A percentile compares a stretch with the other conserved stretches of the same genome.
These are phyloP conservation scores for Lathronympha strigana DNA, from an alignment of 2,888 invertebrate species.

Conservation along the genomic window DNA sequence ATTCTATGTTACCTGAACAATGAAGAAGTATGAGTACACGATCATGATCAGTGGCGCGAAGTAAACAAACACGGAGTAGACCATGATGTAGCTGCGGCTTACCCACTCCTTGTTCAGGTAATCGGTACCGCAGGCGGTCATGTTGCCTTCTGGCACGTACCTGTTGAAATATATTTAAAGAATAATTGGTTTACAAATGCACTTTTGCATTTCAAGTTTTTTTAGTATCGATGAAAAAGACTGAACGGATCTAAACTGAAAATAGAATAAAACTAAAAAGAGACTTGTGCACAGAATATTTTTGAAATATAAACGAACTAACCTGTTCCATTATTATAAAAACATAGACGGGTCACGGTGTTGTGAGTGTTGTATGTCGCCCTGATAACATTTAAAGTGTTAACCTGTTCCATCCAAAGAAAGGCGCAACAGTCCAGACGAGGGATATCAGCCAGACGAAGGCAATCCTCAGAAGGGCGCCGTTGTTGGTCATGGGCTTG, in stretches of 20 bases:
- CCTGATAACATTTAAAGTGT: background rate
- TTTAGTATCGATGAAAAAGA: no score
- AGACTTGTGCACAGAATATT: no score
- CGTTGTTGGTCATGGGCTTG: constrained; percentile 88
- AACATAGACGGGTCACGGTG: no score
- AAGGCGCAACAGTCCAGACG: constrained; percentile 89
- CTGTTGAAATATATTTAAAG: no score
- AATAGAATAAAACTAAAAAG: no score
- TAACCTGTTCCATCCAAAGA: constrained; percentile 90
- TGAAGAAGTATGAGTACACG: constrained; percentile 91
- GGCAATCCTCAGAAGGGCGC: constrained; percentile 87
- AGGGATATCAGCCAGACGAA: constrained; percentile 88
- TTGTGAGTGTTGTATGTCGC: no score
- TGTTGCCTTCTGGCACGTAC: constrained; percentile 93
- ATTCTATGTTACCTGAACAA: constrained; percentile 83
- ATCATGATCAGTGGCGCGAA: constrained; percentile 87
- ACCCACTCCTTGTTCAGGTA: constrained; percentile 87
- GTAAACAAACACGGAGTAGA: constrained; percentile 88
- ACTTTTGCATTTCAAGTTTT: no score
- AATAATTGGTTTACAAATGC: no score
- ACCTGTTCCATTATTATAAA: no score
- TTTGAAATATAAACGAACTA: no score
- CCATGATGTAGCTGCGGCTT: constrained; percentile 87
- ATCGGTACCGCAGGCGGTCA: constrained; percentile 93
- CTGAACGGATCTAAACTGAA: no score